phyloP scores from a whole-genome alignment of 35 echinoderm and acorn worm genomes.

The Amphiura filiformis region DNA sequence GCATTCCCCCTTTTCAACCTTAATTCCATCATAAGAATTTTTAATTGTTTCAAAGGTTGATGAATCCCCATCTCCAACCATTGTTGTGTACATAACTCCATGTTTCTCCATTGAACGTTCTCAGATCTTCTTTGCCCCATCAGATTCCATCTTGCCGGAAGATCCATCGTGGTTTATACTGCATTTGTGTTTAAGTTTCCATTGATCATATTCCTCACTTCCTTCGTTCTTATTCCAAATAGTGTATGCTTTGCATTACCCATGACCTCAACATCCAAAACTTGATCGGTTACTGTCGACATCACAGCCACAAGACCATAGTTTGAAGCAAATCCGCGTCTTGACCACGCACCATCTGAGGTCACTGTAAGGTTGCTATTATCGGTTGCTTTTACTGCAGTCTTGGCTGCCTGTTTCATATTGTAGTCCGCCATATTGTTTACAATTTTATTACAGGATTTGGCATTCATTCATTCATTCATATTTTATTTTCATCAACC shows the following conservation, averaged over 20 bases:
- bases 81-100: not conserved
- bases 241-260: too few species aligned
- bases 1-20: not conserved
- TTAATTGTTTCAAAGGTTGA: not conserved
- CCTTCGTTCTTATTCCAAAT: too few species aligned
- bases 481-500: too few species aligned
- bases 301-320: not conserved
- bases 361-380: not conserved
- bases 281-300: not conserved
- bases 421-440: not conserved
- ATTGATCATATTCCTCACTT: not conserved
- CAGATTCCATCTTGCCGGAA: not conserved
- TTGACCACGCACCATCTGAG: not conserved
- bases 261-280: too few species aligned
- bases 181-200: not conserved
- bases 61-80: not conserved
- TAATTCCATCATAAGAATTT: not conserved
- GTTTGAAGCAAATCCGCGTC: not conserved
- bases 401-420: not conserved
- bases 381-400: not conserved
- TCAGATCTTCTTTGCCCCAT: not conserved
- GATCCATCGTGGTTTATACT: not conserved
- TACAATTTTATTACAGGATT: not conserved
- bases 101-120: too few species aligned
- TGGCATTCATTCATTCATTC: not conserved